Percentiles rank a stretch among this genome's conserved stretches.
Conservation (phyloP, 2,113 vertebrate species). For the Columba janthina region DNA sequence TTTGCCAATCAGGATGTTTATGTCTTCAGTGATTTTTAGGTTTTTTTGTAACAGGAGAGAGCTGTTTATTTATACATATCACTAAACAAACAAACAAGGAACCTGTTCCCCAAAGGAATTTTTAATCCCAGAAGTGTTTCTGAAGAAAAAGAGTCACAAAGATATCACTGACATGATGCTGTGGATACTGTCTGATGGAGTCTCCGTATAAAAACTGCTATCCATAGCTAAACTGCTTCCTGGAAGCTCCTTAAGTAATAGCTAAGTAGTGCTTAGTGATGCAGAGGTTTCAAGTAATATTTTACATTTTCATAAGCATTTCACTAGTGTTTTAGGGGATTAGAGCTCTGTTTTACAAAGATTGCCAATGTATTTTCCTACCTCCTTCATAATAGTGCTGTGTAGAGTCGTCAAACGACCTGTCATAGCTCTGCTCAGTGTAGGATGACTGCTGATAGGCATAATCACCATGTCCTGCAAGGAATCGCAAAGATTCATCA, state of each 20-base stretch:
- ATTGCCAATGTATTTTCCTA: conserved; percentile 53
- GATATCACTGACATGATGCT: neutral
- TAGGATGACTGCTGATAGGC: conserved; percentile 92
- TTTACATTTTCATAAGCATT: neutral
- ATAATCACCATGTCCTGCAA: conserved; percentile 88
- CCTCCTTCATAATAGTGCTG: conserved; percentile 97
- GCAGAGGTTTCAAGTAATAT: neutral
- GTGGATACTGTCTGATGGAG: neutral
- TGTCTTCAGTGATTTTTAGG: neutral
- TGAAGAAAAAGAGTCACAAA: neutral
- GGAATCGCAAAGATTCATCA: neutral
- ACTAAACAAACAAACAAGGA: neutral
- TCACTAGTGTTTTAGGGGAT: neutral
- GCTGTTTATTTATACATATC: neutral
- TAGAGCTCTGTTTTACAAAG: neutral
- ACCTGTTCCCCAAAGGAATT: neutral
- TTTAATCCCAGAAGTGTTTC: neutral
- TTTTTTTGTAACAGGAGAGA: neutral
- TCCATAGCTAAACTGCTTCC: neutral
- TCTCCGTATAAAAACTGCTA: neutral
- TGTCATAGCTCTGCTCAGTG: conserved; percentile 91
- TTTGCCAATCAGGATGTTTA: neutral
- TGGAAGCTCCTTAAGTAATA: neutral
- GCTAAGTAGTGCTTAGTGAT: neutral
- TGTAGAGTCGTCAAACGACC: conserved; percentile 90